Base-by-base conservation (phyloP, 1,140 invertebrate species). In the Trichonephila inaurata region DNA sequence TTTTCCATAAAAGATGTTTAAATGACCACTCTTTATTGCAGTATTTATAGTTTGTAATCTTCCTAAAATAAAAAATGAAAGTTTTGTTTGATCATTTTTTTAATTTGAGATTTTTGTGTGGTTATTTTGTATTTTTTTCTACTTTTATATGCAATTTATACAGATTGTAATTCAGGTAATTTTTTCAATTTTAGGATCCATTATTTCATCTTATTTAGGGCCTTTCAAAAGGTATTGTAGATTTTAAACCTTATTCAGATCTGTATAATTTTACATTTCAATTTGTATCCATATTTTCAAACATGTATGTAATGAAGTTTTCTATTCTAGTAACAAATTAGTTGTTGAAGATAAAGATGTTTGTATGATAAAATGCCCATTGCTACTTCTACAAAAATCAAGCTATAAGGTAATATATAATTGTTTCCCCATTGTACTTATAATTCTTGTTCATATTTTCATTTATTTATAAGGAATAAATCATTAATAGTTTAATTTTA, bases 171-270 rank as follows among this genome's bases (percentile, higher is more conserved):
- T 33, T 81, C 4, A 33, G 18, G 4, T 18, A 33, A 28, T 28
- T 85, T 60, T 81, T 28, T 0, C 12, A 51, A 33, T 90, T 89
- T 77, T 77, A 89, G 88, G 66, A 19, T 72, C 62, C 61, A 89
- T 89, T 44, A 77, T 89, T 24, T n/a, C 33, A 24, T 89, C 88
- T 1, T 89, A 72, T 61, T 58, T 89, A 61, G 88, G 88, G 28
- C 88, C 88, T 72, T 69, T 44, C n/a, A 89, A 89, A 72, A 77
- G 88, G 88, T 89, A 89, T 18, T 69, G 60, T 58, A 24, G 28
- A 24, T 28, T 0, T 33, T 6, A 28, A 62, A 7, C 61, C n/a
- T 87, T 61, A 18, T 12, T 51, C 10, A 51, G 51, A 12, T 7
- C 24, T 61, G 2, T 19, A 87, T 87, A 19, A 58, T 4, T 51